Base-by-base conservation (phyloP, 2,797 vertebrate genomes). In the Apogon hyalosoma region DNA sequence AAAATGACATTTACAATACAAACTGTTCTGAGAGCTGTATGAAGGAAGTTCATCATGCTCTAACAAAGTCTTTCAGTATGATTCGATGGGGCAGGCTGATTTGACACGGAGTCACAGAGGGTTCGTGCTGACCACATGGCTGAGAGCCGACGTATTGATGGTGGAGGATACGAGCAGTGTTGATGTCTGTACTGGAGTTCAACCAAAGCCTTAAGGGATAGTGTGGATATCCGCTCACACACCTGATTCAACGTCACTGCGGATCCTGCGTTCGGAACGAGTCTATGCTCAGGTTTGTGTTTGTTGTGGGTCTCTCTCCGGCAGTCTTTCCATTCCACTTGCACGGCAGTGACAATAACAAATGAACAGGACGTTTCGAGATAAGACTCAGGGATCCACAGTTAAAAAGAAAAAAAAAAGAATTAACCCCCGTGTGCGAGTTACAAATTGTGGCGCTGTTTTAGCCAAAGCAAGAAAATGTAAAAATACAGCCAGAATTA, bases 331-430 rank as follows among this genome's bases (percentile, higher is more conserved):
- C 49, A 67, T 76, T 85, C 78, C 86, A 83, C 76, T 87, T 75
- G 73, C 84, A 87, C 78, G 87, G 84, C 84, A 83, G 86, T 86
- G 84, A 89, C 83, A 66, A 65, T 63, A 77, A 87, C 64, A 75
- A 76, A 77, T 73, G 77, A 62, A 76, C 65, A 83, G 62, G 81
- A 84, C 62, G 60, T 71, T 14, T 54, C 61, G 66, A 82, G 74
- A 67, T 62, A 66, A 75, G 66, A 82, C 72, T 62, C 78, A 46
- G 58, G 73, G 75, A 83, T 81, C 80, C 83, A 77, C 28, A 10
- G 63, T 68, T 69, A 39, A 48, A 71, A 63, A 73, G 4, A 54
- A 69, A 57, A 48, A 64, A 48, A 64, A 61, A 21, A 28, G 3
- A 56, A 69, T 21, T 4, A 24, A 66, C 57, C 40, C 51, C 43